phyloP scores from a whole-genome alignment of 2,113 vertebrate species.

The Haplochromis vanheusdeni region DNA sequence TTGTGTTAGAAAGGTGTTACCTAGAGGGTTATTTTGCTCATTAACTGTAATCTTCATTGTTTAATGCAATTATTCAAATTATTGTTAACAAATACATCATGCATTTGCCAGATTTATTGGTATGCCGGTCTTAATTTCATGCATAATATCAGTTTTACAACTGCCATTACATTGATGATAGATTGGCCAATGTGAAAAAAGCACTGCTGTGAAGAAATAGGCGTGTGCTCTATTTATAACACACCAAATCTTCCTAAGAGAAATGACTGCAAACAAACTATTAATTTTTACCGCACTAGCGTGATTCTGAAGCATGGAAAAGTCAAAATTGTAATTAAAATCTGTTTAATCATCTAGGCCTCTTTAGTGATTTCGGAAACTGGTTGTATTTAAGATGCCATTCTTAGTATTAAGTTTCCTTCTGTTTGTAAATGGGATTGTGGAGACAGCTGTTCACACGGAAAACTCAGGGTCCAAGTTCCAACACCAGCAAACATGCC shows the following conservation, averaged over 20 bases:
- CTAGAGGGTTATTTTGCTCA: background rate
- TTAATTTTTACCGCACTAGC: background rate
- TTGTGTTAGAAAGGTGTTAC: background rate
- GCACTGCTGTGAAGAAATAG: background rate
- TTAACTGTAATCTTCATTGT: background rate
- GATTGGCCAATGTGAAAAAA: background rate
- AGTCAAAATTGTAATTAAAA: background rate
- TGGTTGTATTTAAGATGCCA: background rate
- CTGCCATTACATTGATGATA: background rate
- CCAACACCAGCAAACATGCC: background rate
- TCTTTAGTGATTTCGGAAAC: background rate
- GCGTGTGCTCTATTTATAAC: background rate
- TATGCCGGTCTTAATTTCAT: background rate
- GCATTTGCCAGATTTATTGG: background rate
- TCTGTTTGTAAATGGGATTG: background rate
- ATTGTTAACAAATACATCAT: background rate
- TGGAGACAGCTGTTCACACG: background rate
- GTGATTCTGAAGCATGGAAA: fast-evolving
- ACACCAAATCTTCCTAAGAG: background rate
- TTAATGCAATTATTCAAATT: background rate
- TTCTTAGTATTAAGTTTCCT: background rate
- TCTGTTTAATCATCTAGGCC: fast-evolving
- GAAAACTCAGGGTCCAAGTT: background rate
- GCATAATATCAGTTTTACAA: background rate
- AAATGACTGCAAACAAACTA: background rate